Base-by-base conservation (phyloP, 2,113 vertebrate species). In the Tychaedon coryphoeus region DNA sequence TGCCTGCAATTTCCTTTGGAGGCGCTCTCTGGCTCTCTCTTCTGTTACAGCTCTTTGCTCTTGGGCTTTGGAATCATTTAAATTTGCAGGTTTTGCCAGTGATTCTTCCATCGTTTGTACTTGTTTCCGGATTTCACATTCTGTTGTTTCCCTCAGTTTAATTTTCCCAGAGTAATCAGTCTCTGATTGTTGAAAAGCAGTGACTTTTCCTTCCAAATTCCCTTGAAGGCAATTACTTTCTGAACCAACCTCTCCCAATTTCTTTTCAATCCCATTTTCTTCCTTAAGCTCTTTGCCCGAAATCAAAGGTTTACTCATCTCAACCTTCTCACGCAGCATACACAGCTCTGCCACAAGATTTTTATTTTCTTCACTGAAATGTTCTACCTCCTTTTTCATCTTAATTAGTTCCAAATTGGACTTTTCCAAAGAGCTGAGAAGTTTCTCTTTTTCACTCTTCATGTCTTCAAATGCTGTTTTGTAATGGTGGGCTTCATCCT, bases 1-100 rank as follows among this genome's bases (percentile, higher is more conserved):
- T 0, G 98, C 99, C 71, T 99, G 98, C 17, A 99, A 93, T 53
- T 99, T 99, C 92, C 97, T 98, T 11, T 98, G 98, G 9, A 99
- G 92, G 34, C 91, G 98, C 28, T 98, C 97, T 34, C 96, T 98
- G 90, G 92, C 76, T 91, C 94, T 97, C 50, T 92, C 97, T 38
- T 98, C 93, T 22, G 86, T 93, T 15, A 23, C 3, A 87, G n/a
- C 40, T 80, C 92, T 95, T 93, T 92, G 98, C 82, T 97, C 96
- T 54, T 97, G 98, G 19, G 95, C 72, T 77, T 97, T 96, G 42
- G 70, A 57, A 14, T 87, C 72, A 50, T 93, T 92, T 11, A 57
- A 79, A 70, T 87, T 93, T 79, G 94, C 79, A 26, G 76, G 88
- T 73, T 96, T 98, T 36, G 90, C 92, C 51, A 93, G 38, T 1